Evolutionary conservation across 2,113 vertebrate genomes (phyloP), one percentile per base, ranked within the genome.

Genomic region (Dicentrarchus labrax): DNA sequence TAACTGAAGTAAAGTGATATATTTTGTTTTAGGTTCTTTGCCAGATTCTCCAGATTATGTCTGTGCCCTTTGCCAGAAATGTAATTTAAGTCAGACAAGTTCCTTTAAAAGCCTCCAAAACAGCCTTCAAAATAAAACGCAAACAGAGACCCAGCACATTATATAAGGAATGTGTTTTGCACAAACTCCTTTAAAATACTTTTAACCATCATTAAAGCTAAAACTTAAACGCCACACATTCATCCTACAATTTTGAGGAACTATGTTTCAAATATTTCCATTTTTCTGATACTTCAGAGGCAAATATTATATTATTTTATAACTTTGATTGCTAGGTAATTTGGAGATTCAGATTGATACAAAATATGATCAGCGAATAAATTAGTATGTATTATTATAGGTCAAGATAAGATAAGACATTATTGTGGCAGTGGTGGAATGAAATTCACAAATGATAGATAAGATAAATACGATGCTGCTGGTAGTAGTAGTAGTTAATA

Each of bases 41-140:
- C 6, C 3, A n/a, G 12, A 39, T 22, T 13, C 48, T 36, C 8
- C 9, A 8, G 17, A 77, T 77, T 1, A 6, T 30, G 30, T 30
- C 30, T 39, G 8, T 69, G 41, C 48, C 9, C 12, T 57, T 66
- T 60, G 70, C 15, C 21, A 15, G 5, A 53, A 41, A 76, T 13
- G 9, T 13, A 36, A 61, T 16, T n/a, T 47, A 62, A 79, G 11
- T 71, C 11, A 19, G 6, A 62, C n/a, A 54, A 39, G 22, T 30
- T 61, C 10, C 30, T 30, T 30, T 3, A 30, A 30, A 30, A 30
- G 30, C 1, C 30, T 30, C 30, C 30, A 1, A 30, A 30, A 30
- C 15, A n/a, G 10, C 56, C 47, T 79, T 79, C 47, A 71, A 51
- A 79, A 72, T 80, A 65, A 80, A 65, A 72, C 38, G 6, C 11